A percentile compares a stretch with the other conserved stretches of the same genome.
These are phyloP conservation scores for Escarpia spicata DNA, from an alignment of 2,888 invertebrate species.

Conservation along the genomic window DNA sequence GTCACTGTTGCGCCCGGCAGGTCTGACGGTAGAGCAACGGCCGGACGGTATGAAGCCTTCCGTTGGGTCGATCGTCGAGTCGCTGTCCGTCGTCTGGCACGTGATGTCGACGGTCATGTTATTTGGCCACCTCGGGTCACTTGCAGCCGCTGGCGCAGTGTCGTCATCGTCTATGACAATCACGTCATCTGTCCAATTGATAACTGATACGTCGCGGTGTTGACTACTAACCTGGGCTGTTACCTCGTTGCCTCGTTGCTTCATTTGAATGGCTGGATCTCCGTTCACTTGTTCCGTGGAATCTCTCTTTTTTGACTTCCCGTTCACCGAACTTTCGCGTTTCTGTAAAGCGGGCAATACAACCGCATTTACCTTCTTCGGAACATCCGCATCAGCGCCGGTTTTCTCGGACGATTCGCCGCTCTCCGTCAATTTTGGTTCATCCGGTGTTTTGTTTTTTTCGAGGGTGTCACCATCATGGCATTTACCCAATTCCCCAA, in stretches of 20 bases:
- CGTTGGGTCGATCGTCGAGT: neutral
- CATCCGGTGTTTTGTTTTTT: neutral
- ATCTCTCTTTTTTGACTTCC: neutral
- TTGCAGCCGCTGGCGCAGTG: slow-evolving; percentile 1
- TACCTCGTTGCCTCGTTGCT: neutral
- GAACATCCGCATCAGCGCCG: neutral
- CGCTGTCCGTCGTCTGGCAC: neutral
- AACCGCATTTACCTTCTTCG: neutral
- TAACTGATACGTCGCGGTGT: neutral
- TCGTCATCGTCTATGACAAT: slow-evolving; percentile 27
- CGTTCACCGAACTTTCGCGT: neutral
- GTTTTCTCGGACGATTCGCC: neutral
- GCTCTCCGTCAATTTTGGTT: neutral
- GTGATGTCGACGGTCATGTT: neutral
- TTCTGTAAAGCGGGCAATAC: neutral
- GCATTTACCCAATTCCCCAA: neutral
- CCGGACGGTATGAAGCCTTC: slow-evolving; percentile 19
- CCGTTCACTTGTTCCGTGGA: neutral
- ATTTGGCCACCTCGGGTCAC: neutral
- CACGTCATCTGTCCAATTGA: slow-evolving; percentile 25
- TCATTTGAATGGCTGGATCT: neutral
- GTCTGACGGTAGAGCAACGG: neutral
- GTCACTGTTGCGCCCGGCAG: neutral
- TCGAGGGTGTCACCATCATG: neutral
- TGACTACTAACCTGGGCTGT: neutral